Conservation (phyloP, 2,888 invertebrate species). For the Seira sanloemensis region DNA sequence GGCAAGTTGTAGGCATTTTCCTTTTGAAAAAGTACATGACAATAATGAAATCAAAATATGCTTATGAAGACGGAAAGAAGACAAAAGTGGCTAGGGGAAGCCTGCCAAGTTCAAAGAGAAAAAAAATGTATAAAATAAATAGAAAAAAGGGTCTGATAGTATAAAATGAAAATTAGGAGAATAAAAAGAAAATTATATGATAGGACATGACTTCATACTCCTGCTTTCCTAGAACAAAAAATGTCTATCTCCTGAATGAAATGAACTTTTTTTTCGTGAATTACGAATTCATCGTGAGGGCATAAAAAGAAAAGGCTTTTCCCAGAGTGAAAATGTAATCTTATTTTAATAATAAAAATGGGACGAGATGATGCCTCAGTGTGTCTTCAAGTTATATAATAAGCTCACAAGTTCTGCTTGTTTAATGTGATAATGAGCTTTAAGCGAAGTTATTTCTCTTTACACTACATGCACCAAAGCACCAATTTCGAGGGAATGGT, state of each 20-base stretch:
- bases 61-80: constrained; percentile 21
- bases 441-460: constrained; percentile 44
- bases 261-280: background rate
- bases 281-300: background rate
- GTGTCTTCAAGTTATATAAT: background rate
- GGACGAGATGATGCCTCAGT: background rate
- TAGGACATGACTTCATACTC: constrained; percentile 24
- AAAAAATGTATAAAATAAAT: background rate
- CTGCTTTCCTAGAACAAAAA: background rate
- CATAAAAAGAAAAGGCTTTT: background rate
- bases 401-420: constrained; percentile 11
- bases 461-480: constrained; percentile 39
- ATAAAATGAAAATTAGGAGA: constrained; percentile 39
- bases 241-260: background rate
- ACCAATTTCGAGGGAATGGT: constrained; percentile 24
- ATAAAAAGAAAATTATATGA: constrained; percentile 41
- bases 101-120: constrained; percentile 11
- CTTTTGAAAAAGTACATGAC: constrained; percentile 1
- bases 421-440: constrained; percentile 53
- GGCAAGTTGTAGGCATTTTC: too few relatives aligned
- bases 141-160: constrained; percentile 8
- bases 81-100: constrained; percentile 26
- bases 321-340: background rate
- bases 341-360: constrained; percentile 8
- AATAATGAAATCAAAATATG: constrained; percentile 26